Conservation (phyloP, 2,888 invertebrate genomes). For the Eupithecia subfuscata region DNA sequence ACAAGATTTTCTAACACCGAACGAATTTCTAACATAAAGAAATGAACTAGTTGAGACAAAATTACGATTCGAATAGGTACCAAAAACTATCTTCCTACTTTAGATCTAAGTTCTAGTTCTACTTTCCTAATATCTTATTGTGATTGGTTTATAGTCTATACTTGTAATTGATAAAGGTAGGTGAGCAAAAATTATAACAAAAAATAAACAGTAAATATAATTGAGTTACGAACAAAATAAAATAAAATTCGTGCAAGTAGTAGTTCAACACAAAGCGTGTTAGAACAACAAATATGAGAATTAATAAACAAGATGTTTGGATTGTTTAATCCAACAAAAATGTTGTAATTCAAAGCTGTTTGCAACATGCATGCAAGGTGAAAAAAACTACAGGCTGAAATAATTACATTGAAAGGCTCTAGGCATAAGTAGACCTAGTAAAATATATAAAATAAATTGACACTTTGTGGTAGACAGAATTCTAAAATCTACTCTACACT, state of each 20-base stretch:
- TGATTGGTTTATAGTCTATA: neutral
- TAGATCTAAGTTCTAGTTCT: neutral
- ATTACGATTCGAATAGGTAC: neutral
- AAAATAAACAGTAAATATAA: neutral
- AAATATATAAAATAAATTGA: neutral
- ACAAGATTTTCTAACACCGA: neutral
- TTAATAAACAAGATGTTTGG: neutral
- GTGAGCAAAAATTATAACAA: neutral
- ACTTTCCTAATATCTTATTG: neutral
- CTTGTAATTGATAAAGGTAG: neutral
- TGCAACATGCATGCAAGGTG: neutral
- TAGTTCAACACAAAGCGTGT: slow-evolving; percentile 35
- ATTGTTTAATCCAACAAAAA: neutral
- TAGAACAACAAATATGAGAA: slow-evolving; percentile 27
- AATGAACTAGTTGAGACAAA: neutral
- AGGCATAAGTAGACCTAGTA: neutral
- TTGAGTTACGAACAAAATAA: slow-evolving; percentile 12
- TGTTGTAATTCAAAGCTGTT: neutral
- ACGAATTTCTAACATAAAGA: neutral
- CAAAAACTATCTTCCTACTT: neutral
- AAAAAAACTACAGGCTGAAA: neutral
- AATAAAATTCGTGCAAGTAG: slow-evolving; percentile 41
- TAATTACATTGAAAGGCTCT: neutral
- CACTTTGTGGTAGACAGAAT: neutral
- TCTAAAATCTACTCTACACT: neutral